These are phyloP conservation scores for Odocoileus hemionus DNA, from an alignment of 2,113 vertebrate genomes.

Conservation along the genomic window DNA sequence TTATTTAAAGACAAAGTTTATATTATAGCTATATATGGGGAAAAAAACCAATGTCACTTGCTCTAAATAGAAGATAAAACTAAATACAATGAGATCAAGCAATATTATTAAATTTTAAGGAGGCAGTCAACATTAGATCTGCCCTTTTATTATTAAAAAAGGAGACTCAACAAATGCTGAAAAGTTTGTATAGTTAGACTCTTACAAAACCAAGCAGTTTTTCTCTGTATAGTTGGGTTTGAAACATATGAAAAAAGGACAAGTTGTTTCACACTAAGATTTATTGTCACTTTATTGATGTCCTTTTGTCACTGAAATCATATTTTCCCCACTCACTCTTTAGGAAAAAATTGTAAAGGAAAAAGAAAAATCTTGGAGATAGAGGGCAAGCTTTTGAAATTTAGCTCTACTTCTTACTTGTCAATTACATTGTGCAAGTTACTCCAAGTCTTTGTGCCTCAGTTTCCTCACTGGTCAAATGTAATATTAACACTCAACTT, in stretches of 20 bases:
- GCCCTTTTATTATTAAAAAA: neutral
- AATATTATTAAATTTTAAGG: neutral
- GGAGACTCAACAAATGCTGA: neutral
- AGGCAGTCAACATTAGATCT: neutral
- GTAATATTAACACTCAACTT: neutral
- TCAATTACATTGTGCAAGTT: neutral
- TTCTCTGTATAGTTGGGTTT: neutral
- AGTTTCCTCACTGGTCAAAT: neutral
- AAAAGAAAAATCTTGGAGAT: neutral
- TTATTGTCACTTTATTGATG: neutral
- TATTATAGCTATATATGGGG: neutral
- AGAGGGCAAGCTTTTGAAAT: neutral
- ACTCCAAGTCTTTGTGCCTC: neutral
- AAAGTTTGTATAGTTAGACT: neutral
- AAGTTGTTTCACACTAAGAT: neutral
- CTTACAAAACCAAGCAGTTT: neutral
- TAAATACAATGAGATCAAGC: neutral
- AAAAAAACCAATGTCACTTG: neutral
- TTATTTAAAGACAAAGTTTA: slow-evolving; percentile 2
- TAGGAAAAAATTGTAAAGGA: neutral
- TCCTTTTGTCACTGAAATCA: neutral
- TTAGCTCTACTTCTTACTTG: neutral
- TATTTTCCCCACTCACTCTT: neutral
- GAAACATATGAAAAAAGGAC: neutral
- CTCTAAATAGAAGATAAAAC: neutral